Percentiles rank a stretch among this genome's conserved stretches.
phyloP scores from a whole-genome alignment of 2,888 invertebrate genomes.

The Gortyna flavago region DNA sequence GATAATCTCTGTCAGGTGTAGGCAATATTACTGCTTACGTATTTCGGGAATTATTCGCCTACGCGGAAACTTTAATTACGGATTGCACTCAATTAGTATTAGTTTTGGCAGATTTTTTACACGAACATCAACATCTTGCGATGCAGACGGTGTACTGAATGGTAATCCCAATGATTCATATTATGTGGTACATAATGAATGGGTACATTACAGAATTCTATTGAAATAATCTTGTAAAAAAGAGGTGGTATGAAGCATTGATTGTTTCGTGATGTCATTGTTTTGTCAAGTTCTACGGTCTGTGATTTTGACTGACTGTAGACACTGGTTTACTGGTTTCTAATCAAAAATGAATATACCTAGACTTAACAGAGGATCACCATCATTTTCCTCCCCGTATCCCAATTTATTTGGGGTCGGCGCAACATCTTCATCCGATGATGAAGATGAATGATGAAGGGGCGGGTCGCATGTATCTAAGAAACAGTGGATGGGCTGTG shows the following conservation, averaged over 20 bases:
- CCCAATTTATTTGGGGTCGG: too few species aligned
- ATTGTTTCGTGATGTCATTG: conserved; percentile 47
- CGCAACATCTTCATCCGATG: too few species aligned
- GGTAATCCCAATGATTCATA: conserved; percentile 57
- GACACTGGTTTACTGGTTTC: background rate
- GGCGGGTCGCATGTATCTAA: too few species aligned
- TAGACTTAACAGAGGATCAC: background rate
- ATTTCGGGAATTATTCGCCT: conserved; percentile 27
- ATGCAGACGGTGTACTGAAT: conserved; percentile 16
- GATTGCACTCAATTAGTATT: conserved; percentile 35
- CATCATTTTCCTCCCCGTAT: too few species aligned
- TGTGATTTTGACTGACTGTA: background rate
- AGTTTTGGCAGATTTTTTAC: conserved; percentile 39
- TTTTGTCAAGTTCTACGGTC: conserved; percentile 6
- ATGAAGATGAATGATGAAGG: too few species aligned
- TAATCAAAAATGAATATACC: background rate
- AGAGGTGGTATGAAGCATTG: conserved; percentile 14
- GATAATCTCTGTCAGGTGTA: conserved; percentile 32
- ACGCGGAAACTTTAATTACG: conserved; percentile 32
- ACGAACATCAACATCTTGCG: conserved; percentile 10
- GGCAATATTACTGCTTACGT: conserved; percentile 39
- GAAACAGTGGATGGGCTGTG: too few species aligned
- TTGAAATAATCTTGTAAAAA: conserved; percentile 42
- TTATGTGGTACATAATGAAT: conserved; percentile 27
- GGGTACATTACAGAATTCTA: conserved; percentile 40